Conservation (phyloP, 2,797 vertebrate genomes). For the Ciconia nigra region DNA sequence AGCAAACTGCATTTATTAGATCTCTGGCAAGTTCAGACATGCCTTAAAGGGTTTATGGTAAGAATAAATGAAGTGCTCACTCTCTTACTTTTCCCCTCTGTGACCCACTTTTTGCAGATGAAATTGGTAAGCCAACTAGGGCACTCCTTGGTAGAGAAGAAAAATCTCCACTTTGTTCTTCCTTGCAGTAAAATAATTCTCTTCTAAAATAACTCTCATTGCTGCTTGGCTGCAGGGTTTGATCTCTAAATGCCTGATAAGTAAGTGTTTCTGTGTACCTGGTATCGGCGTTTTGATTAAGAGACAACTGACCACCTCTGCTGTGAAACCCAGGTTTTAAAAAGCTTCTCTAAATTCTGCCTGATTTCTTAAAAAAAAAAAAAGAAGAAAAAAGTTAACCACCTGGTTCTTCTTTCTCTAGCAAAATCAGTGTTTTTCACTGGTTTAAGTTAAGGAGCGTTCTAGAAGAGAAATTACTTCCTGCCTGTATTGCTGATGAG, state of each 20-base stretch:
- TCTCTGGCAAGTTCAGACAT: background rate
- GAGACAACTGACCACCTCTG: background rate
- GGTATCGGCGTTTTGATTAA: background rate
- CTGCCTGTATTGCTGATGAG: background rate
- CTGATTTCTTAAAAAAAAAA: background rate
- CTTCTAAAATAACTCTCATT: background rate
- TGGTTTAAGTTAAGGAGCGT: background rate
- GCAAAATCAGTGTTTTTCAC: background rate
- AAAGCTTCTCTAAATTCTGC: background rate
- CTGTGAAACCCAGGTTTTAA: background rate
- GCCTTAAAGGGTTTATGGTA: background rate
- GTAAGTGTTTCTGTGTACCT: background rate
- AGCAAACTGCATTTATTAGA: background rate
- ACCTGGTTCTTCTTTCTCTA: background rate
- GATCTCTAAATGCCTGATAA: background rate
- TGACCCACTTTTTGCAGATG: background rate
- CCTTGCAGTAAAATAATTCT: background rate
- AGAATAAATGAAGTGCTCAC: background rate
- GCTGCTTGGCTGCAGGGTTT: background rate
- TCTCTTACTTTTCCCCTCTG: background rate
- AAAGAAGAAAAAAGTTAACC: background rate
- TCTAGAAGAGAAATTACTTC: background rate
- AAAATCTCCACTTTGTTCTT: background rate
- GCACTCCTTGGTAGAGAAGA: background rate
- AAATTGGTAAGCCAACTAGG: background rate